Evolutionary conservation across 2,113 vertebrate species (phyloP).

Genomic region (Mystacornis crossleyi): DNA sequence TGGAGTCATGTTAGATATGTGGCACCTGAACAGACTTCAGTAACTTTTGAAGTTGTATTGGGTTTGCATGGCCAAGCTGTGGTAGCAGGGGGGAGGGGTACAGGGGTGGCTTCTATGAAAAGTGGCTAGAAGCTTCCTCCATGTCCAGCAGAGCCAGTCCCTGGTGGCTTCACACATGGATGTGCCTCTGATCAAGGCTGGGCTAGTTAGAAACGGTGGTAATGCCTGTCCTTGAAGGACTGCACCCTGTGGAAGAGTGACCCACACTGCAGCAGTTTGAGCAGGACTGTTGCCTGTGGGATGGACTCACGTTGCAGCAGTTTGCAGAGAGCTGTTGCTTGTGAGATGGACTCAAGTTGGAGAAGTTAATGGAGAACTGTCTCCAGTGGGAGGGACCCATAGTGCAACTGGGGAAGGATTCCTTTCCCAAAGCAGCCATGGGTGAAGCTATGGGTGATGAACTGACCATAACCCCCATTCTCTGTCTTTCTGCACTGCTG

Average conservation of each 20-base stretch:
- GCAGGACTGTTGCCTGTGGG: background rate
- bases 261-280: background rate
- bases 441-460: background rate
- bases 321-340: background rate
- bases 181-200: background rate
- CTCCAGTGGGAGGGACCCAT: background rate
- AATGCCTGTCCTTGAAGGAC: background rate
- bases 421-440: fast-evolving
- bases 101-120: background rate
- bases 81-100: background rate
- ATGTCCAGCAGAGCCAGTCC: background rate
- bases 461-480: background rate
- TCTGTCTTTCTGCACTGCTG: background rate
- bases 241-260: background rate
- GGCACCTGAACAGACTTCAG: background rate
- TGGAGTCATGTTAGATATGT: background rate
- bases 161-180: background rate
- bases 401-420: background rate
- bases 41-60: background rate
- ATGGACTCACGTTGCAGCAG: background rate
- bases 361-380: background rate
- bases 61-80: background rate
- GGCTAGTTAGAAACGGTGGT: background rate
- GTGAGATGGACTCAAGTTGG: background rate
- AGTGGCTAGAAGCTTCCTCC: background rate